A percentile compares a stretch with the other conserved stretches of the same genome.
Evolutionary conservation across 2,113 vertebrate species (phyloP).

Genomic region (Platysteira castanea): DNA sequence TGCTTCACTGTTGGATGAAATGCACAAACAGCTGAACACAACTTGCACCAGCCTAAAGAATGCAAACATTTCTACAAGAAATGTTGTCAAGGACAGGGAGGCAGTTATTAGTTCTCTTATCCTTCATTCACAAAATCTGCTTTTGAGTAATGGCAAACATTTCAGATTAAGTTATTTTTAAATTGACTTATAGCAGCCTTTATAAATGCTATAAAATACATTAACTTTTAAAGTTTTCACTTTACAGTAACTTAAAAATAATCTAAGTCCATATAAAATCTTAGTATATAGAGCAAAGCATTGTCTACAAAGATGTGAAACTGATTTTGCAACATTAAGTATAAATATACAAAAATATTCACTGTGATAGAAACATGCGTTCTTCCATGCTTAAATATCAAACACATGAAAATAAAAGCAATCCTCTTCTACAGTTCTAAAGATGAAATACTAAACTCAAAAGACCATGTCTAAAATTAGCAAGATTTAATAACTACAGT

Average conservation of each 20-base stretch:
- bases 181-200: not conserved
- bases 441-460: not conserved
- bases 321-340: not conserved
- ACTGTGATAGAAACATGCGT: not conserved
- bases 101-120: not conserved
- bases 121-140: conserved; percentile 6
- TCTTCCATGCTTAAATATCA: not conserved
- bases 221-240: not conserved
- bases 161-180: not conserved
- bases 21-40: not conserved
- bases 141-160: not conserved
- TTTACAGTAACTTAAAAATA: not conserved
- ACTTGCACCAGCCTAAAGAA: not conserved
- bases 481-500: not conserved
- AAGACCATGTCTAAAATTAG: not conserved
- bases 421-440: not conserved
- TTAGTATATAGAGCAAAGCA: not conserved
- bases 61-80: not conserved
- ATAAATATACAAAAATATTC: not conserved
- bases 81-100: not conserved
- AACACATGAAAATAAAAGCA: not conserved
- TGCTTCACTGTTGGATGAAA: not conserved
- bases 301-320: not conserved
- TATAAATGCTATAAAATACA: not conserved
- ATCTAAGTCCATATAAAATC: not conserved